A percentile compares a stretch with the other conserved stretches of the same genome.
These are phyloP conservation scores for Siniperca obscura DNA, from an alignment of 2,797 vertebrate genomes.

Conservation along the genomic window DNA sequence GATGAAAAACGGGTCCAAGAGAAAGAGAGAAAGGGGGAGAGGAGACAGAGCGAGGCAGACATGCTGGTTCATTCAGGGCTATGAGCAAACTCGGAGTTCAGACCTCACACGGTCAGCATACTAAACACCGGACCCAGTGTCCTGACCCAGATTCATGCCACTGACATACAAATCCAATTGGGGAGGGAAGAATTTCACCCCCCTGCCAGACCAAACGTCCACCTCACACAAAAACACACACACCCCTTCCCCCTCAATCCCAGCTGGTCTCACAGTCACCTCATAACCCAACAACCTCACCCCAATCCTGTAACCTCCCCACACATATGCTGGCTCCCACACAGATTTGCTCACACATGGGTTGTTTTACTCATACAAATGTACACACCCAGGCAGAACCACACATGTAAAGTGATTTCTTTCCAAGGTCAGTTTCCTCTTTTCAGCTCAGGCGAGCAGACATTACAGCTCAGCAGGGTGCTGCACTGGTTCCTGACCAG, in stretches of 20 bases:
- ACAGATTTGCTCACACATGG: conserved; percentile 68
- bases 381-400: conserved; percentile 15
- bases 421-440: conserved; percentile 56
- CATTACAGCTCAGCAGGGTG: conserved; percentile 54
- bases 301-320: conserved; percentile 62
- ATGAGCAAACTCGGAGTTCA: conserved; percentile 76
- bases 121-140: conserved; percentile 79
- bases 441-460: conserved; percentile 60
- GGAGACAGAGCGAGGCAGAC: conserved; percentile 65
- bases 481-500: conserved; percentile 41
- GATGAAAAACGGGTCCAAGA: conserved; percentile 45
- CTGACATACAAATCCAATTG: conserved; percentile 81
- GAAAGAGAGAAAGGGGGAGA: conserved; percentile 57
- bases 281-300: conserved; percentile 64
- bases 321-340: conserved; percentile 77
- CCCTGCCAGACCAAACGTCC: conserved; percentile 23
- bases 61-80: conserved; percentile 80
- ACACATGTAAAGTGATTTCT: conserved; percentile 31
- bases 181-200: conserved; percentile 37
- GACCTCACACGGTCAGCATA: conserved; percentile 82
- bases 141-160: conserved; percentile 85
- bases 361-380: conserved; percentile 54
- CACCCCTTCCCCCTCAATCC: conserved; percentile 27
- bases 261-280: conserved; percentile 72
- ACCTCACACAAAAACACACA: conserved; percentile 26